These are phyloP conservation scores for Mus pahari DNA, from an alignment of 2,113 vertebrate genomes.

Conservation along the genomic window DNA sequence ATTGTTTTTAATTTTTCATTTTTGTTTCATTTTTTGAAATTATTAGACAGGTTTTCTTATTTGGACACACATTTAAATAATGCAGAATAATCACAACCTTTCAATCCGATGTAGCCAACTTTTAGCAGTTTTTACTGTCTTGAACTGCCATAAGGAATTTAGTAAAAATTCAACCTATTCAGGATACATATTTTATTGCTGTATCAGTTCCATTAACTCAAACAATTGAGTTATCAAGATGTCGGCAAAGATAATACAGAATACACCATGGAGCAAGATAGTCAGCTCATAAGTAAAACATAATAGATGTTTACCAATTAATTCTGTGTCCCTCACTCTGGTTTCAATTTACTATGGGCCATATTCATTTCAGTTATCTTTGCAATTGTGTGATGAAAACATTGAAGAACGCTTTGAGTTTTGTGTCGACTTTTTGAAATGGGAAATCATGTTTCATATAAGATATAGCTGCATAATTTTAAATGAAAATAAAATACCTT, in stretches of 20 bases:
- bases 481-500: not conserved
- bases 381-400: not conserved
- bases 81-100: conserved; percentile 37
- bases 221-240: not conserved
- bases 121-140: not conserved
- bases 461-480: not conserved
- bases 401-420: not conserved
- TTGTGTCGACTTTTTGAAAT: not conserved
- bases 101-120: not conserved
- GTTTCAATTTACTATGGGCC: not conserved
- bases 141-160: not conserved
- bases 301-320: not conserved
- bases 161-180: not conserved
- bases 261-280: not conserved
- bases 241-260: not conserved
- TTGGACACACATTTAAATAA: conserved; percentile 20
- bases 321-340: not conserved
- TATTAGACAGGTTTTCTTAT: not conserved
- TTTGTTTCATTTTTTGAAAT: not conserved
- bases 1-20: not conserved
- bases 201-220: not conserved
- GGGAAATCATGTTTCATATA: not conserved
- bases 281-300: not conserved
- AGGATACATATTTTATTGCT: not conserved
- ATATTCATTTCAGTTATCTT: not conserved